These are phyloP conservation scores for Brachionus rotundiformis DNA, from an alignment of 1,140 invertebrate species.

Conservation along the genomic window DNA sequence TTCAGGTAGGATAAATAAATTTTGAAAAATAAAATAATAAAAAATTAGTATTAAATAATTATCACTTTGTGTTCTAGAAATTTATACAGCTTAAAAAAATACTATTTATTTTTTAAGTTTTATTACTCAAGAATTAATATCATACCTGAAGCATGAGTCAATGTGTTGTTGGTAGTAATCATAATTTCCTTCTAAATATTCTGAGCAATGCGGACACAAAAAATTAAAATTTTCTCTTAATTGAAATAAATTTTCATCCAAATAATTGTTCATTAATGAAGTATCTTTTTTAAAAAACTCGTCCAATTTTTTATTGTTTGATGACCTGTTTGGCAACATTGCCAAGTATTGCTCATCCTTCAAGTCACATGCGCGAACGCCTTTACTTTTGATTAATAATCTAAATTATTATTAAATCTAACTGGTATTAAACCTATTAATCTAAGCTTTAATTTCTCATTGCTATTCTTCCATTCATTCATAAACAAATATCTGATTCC, in stretches of 20 bases:
- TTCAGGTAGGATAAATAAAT: conserved; percentile 18
- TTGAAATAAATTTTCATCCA: not conserved
- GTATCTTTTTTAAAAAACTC: not conserved
- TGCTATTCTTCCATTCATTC: conserved; percentile 60
- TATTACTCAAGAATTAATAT: not conserved
- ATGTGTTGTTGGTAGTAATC: conserved; percentile 1
- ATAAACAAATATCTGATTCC: conserved; percentile 63
- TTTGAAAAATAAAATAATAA: not conserved
- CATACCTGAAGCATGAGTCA: conserved; percentile 4
- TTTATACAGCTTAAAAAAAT: not conserved
- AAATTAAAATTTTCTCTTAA: conserved; percentile 30
- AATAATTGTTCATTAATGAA: not conserved
- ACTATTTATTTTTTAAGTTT: not conserved
- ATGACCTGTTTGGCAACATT: not conserved
- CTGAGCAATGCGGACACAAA: not conserved
- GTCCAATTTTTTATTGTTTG: conserved; percentile 6
- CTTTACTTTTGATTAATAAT: not conserved
- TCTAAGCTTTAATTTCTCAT: conserved; percentile 61
- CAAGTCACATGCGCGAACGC: conserved; percentile 36
- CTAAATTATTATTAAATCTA: not conserved
- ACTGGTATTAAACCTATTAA: conserved; percentile 62
- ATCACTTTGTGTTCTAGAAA: not conserved
- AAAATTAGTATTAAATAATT: not conserved
- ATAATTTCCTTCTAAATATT: conserved; percentile 24
- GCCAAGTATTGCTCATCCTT: not conserved